phyloP scores from a whole-genome alignment of 2,113 vertebrate species.

The Edolisoma coerulescens region DNA sequence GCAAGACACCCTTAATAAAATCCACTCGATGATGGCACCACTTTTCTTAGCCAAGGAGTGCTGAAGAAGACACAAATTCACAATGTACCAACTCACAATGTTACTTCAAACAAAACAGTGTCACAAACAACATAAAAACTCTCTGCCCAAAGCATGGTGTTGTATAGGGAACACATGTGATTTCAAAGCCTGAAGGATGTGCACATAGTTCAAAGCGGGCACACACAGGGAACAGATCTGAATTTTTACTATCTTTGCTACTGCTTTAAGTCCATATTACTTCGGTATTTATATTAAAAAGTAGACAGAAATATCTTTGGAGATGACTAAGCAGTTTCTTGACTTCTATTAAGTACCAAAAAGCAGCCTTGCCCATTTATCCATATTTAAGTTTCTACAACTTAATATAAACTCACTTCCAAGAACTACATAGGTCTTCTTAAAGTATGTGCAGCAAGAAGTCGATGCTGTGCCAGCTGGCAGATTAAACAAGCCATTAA shows the following conservation, averaged over 20 bases:
- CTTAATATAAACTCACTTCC: slow-evolving; percentile 67
- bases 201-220: neutral
- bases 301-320: slow-evolving; percentile 13
- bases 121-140: neutral
- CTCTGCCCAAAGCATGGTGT: neutral
- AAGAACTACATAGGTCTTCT: slow-evolving; percentile 70
- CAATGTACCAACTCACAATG: neutral
- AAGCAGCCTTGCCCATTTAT: slow-evolving; percentile 59
- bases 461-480: slow-evolving; percentile 68
- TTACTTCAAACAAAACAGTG: neutral
- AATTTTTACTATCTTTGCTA: neutral
- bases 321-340: slow-evolving; percentile 74
- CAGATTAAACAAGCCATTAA: slow-evolving; percentile 68
- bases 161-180: neutral
- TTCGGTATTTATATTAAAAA: neutral
- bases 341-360: slow-evolving; percentile 56
- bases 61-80: neutral
- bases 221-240: neutral
- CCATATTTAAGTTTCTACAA: slow-evolving; percentile 70
- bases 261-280: neutral
- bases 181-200: neutral
- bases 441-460: slow-evolving; percentile 71
- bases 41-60: neutral
- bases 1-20: neutral
- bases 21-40: neutral